Percentiles rank a stretch among this genome's conserved stretches.
Conservation (phyloP, 2,113 vertebrate species). For the Otis tarda region DNA sequence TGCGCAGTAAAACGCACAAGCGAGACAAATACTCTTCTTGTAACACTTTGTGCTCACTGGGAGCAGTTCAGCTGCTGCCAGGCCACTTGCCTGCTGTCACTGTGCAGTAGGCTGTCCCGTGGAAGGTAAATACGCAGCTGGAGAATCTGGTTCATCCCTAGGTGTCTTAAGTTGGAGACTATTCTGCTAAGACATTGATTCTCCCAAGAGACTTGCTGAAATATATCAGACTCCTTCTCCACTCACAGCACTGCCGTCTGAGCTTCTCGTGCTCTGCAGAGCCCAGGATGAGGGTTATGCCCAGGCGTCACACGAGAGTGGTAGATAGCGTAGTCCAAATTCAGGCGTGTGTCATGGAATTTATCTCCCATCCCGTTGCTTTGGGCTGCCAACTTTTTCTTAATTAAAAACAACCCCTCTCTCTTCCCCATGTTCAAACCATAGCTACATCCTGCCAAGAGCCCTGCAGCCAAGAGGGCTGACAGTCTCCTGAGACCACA, state of each 20-base stretch:
- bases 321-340: conserved; percentile 19
- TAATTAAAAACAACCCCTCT: conserved; percentile 75
- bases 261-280: background rate
- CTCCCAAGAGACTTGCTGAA: background rate
- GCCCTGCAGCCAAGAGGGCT: conserved; percentile 75
- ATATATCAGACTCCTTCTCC: background rate
- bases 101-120: background rate
- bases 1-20: background rate
- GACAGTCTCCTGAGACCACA: conserved; percentile 76
- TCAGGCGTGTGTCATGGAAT: conserved; percentile 63
- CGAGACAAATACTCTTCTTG: background rate
- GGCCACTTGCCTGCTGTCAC: background rate
- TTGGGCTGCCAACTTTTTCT: conserved; percentile 68
- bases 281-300: conserved; percentile 44
- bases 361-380: conserved; percentile 73
- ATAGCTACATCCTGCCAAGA: conserved; percentile 75
- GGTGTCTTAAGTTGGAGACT: background rate
- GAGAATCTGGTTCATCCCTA: background rate
- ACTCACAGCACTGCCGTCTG: background rate
- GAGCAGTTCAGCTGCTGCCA: conserved; percentile 17
- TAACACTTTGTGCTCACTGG: background rate
- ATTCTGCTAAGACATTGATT: background rate
- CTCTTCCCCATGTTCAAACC: conserved; percentile 76
- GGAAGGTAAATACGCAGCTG: background rate
- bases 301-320: background rate